Evolutionary conservation across 2,888 invertebrate genomes (phyloP), one percentile per base, ranked within the genome.

Genomic region (Nemurella pictetii): DNA sequence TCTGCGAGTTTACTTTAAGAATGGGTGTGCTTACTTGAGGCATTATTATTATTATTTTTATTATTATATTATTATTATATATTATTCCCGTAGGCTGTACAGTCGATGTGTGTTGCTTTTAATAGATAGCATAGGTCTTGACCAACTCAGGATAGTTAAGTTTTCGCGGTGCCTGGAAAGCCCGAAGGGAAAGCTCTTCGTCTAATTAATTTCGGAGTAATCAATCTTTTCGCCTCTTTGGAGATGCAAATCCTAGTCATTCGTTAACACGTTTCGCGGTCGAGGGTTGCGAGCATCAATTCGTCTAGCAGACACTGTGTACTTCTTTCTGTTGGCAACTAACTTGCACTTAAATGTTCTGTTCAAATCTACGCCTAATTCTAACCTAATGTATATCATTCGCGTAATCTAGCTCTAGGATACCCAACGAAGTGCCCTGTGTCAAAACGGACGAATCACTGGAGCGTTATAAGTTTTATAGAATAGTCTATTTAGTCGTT

Each of bases 401-500:
- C 55, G 55, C 20, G 12, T 55, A 55, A 20, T 55, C 15, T 15
- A 55, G 55, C 20, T 55, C 15, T 15, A 55, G 55, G 2, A 20
- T 15, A 55, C 55, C 55, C 55, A 55, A 20, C 35, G 55, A 55
- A 55, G 55, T 55, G 55, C 55, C 55, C 55, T 55, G 55, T 55
- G 9, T 7, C 55, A 9, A 32, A 32, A 32, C 32, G 32, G 9
- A 32, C 32, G 32, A 55, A 20, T 20, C 9, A 78, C 78, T 28
- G 27, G 28, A 30, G 55, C 82, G 82, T 82, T 82, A 82, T 28
- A 9, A 72, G 28, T 82, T 82, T 55, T 55, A 55, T 3, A 82
- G 82, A 82, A 82, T 82, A 82, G 82, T 82, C 55, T 82, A 82
- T 82, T 25, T 82, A 82, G 82, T 72, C 82, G 82, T 82, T 82